These are phyloP conservation scores for Jaculus jaculus DNA, from an alignment of 2,113 vertebrate genomes.

Conservation along the genomic window DNA sequence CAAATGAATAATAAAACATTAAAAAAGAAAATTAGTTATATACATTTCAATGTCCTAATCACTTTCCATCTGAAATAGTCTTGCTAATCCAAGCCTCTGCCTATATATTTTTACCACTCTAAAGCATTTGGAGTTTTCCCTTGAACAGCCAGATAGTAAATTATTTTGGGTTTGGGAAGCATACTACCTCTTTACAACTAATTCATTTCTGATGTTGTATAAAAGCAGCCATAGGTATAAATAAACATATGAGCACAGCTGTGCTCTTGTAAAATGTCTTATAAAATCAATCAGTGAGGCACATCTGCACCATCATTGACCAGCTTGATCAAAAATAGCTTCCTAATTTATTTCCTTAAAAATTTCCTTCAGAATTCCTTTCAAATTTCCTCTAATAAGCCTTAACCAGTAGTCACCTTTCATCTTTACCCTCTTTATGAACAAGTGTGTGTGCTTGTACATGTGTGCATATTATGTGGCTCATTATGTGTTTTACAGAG, in stretches of 20 bases:
- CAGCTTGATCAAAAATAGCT: neutral
- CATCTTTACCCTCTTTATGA: neutral
- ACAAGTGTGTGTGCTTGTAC: too few relatives aligned
- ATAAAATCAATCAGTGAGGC: neutral
- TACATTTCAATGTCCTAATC: neutral
- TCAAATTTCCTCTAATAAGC: neutral
- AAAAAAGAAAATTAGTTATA: neutral
- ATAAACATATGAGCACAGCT: neutral
- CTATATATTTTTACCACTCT: neutral
- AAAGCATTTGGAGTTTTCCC: neutral
- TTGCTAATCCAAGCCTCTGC: neutral
- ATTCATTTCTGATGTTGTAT: neutral
- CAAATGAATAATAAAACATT: too few relatives aligned
- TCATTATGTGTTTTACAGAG: neutral
- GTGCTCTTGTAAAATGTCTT: neutral
- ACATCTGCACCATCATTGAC: neutral
- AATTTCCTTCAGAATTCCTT: neutral
- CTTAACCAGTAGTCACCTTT: neutral
- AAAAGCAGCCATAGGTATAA: neutral
- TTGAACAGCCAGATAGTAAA: neutral
- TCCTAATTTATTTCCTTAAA: neutral
- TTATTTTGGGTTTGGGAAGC: conserved; percentile 15
- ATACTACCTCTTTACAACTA: neutral
- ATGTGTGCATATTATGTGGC: neutral
- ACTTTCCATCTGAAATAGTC: conserved; percentile 17